Conservation (phyloP, 2,888 invertebrate genomes). For the Hybos culiciformis region DNA sequence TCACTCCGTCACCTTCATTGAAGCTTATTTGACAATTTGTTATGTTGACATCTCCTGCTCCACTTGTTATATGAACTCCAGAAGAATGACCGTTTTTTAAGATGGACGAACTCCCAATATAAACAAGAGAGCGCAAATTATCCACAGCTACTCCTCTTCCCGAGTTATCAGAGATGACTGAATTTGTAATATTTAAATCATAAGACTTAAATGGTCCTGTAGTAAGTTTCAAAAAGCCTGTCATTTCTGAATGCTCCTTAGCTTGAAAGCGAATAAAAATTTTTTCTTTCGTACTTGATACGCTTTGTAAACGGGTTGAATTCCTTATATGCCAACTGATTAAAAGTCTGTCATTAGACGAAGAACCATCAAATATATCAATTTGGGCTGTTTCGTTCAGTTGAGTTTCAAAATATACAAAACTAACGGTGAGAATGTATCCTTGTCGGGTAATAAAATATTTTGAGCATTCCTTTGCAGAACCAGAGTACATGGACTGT, state of each 20-base stretch:
- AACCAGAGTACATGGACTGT: constrained; percentile 59
- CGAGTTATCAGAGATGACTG: constrained; percentile 74
- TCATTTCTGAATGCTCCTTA: constrained; percentile 53
- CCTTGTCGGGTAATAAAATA: constrained; percentile 64
- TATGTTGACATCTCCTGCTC: constrained; percentile 87
- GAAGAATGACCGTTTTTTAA: constrained; percentile 81
- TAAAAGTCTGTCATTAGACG: constrained; percentile 53
- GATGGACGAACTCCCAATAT: constrained; percentile 68
- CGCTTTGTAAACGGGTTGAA: constrained; percentile 74
- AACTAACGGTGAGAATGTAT: constrained; percentile 72
- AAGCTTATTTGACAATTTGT: constrained; percentile 80
- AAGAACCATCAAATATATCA: constrained; percentile 66
- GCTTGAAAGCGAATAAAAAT: constrained; percentile 69
- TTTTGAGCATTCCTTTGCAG: constrained; percentile 61
- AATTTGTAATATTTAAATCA: constrained; percentile 77
- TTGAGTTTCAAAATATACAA: constrained; percentile 66
- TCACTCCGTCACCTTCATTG: constrained; percentile 89
- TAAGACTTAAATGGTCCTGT: constrained; percentile 65
- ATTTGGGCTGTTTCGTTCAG: constrained; percentile 60
- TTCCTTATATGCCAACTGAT: constrained; percentile 63
- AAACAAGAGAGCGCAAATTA: constrained; percentile 78
- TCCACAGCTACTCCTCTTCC: constrained; percentile 92
- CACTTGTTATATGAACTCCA: constrained; percentile 78
- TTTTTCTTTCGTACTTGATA: constrained; percentile 66
- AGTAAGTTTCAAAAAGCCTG: constrained; percentile 64